phyloP scores from a whole-genome alignment of 2,113 vertebrate genomes.

The Etia nguti region DNA sequence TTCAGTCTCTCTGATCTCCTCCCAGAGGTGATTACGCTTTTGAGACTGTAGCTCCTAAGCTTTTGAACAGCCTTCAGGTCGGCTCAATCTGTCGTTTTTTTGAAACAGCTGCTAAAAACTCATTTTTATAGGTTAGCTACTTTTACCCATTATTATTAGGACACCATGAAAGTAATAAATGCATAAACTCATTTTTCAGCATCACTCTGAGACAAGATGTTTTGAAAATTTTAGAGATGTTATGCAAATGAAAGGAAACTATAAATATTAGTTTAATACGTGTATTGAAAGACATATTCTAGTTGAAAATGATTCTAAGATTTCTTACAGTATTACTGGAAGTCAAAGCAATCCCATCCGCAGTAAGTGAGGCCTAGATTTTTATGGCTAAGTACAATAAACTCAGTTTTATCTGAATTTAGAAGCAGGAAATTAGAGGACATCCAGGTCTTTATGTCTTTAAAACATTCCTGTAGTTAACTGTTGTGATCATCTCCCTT shows the following conservation, averaged over 20 bases:
- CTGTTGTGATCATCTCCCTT: not conserved
- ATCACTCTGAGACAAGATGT: not conserved
- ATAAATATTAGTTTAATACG: not conserved
- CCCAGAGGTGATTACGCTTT: not conserved
- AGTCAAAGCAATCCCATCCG: not conserved
- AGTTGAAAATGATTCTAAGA: not conserved
- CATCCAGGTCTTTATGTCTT: not conserved
- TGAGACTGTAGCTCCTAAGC: not conserved
- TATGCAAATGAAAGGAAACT: not conserved
- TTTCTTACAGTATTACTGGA: not conserved
- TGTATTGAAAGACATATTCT: not conserved
- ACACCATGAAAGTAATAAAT: not conserved
- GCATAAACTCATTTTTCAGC: accelerated
- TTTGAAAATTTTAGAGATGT: not conserved
- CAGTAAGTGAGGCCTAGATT: not conserved
- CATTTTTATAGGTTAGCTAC: not conserved
- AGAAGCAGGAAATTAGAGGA: not conserved
- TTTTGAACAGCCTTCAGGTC: not conserved
- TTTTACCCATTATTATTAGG: not conserved
- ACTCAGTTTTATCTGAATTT: not conserved
- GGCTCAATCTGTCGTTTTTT: not conserved
- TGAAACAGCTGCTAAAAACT: not conserved
- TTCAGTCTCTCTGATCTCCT: not conserved
- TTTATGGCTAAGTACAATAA: not conserved
- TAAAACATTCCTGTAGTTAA: not conserved